These are phyloP conservation scores for Nowickia ferox DNA, from an alignment of 2,888 invertebrate genomes.

Conservation along the genomic window DNA sequence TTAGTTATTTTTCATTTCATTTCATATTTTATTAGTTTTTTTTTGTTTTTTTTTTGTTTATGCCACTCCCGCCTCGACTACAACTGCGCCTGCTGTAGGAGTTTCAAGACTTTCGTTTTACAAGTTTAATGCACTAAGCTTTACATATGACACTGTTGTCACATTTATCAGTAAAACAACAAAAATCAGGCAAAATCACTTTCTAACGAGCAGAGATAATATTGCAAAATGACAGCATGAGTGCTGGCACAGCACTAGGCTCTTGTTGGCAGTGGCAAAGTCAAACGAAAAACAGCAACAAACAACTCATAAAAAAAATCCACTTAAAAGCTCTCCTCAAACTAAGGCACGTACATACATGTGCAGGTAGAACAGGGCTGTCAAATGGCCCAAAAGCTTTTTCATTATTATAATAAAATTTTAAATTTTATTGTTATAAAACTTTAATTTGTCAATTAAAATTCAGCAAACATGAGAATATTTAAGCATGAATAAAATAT, in stretches of 20 bases:
- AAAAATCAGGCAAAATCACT: constrained; percentile 42
- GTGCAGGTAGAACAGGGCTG: constrained; percentile 55
- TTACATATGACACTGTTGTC: constrained; percentile 22
- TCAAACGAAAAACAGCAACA: constrained; percentile 4
- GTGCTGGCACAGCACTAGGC: constrained; percentile 81
- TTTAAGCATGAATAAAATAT: neutral
- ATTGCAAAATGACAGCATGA: constrained; percentile 79
- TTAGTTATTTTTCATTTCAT: constrained; percentile 10
- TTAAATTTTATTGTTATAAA: neutral
- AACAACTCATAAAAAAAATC: constrained; percentile 16
- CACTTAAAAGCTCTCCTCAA: constrained; percentile 21
- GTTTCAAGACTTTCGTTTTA: constrained; percentile 17
- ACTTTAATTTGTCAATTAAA: neutral
- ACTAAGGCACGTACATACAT: neutral
- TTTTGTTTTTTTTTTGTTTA: constrained; percentile 56
- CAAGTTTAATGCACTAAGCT: constrained; percentile 42
- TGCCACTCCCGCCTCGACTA: constrained; percentile 70
- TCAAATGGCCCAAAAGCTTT: constrained; percentile 34
- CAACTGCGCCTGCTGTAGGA: constrained; percentile 57
- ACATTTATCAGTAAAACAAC: constrained; percentile 37
- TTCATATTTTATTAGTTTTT: constrained; percentile 15
- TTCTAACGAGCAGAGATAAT: constrained; percentile 63
- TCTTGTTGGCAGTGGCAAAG: constrained; percentile 73
- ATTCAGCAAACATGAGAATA: neutral
- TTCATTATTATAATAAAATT: neutral